Conservation (phyloP, 2,888 invertebrate species). For the Drosophila demipolita region DNA sequence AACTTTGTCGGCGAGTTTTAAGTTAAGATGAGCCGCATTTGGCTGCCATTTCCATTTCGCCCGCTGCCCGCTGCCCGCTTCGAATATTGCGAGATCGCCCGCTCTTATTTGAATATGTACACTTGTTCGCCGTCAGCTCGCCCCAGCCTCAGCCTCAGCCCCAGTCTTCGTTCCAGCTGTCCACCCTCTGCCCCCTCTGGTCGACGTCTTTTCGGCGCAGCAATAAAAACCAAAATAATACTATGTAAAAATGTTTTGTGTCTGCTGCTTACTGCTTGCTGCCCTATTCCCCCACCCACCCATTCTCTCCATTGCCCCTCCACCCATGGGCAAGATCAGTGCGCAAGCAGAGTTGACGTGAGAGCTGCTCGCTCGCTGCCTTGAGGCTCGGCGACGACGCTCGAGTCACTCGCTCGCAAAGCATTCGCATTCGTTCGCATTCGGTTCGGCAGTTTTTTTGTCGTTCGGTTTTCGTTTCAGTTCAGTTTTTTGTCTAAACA, state of each 20-base stretch:
- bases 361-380: slow-evolving; percentile 32
- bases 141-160: slow-evolving; percentile 10
- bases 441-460: slow-evolving; percentile 63
- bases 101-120: slow-evolving; percentile 62
- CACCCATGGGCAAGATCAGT: slow-evolving; percentile 22
- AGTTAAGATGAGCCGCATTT: slow-evolving; percentile 53
- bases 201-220: slow-evolving; percentile 38
- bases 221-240: slow-evolving; percentile 76
- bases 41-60: slow-evolving; percentile 29
- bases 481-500: slow-evolving; percentile 81
- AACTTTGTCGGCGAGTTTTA: slow-evolving; percentile 71
- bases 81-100: slow-evolving; percentile 51
- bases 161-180: neutral
- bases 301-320: neutral
- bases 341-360: slow-evolving; percentile 23
- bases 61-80: slow-evolving; percentile 5
- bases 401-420: slow-evolving; percentile 45
- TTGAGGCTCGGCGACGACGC: slow-evolving; percentile 18
- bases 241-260: slow-evolving; percentile 77
- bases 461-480: slow-evolving; percentile 53
- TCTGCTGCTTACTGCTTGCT: slow-evolving; percentile 38
- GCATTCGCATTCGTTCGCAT: slow-evolving; percentile 71
- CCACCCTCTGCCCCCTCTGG: neutral
- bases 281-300: neutral
- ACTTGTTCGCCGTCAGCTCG: slow-evolving; percentile 51